Conservation (phyloP, 2,888 invertebrate genomes). For the Leptopilina syphax region DNA sequence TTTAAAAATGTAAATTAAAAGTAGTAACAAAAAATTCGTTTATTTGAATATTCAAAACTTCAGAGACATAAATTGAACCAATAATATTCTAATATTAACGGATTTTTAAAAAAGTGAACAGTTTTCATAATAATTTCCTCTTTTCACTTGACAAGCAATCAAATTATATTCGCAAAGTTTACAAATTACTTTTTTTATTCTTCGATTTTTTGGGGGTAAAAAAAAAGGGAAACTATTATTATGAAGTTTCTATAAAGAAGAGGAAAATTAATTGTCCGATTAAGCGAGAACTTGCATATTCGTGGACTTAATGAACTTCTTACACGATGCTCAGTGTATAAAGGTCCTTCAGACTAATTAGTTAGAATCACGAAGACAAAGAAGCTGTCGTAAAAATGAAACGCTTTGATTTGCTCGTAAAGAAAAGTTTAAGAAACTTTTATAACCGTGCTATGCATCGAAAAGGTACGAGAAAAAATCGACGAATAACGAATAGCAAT, state of each 20-base stretch:
- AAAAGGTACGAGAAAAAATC: constrained; percentile 13
- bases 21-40: too few species aligned
- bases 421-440: constrained; percentile 8
- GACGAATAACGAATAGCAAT: constrained; percentile 20
- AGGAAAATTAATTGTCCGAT: constrained; percentile 49
- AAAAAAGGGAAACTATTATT: constrained; percentile 40
- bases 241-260: constrained; percentile 38
- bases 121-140: too few species aligned
- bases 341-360: constrained; percentile 43
- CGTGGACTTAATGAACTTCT: constrained; percentile 49
- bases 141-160: too few species aligned
- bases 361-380: constrained; percentile 12
- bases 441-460: not conserved
- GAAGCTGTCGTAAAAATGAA: constrained; percentile 7
- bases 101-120: too few species aligned
- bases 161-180: too few species aligned
- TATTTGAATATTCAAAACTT: too few species aligned
- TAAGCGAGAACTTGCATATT: constrained; percentile 41
- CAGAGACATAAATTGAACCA: too few species aligned
- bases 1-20: too few species aligned
- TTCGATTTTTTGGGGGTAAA: too few species aligned
- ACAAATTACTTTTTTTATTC: too few species aligned
- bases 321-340: constrained; percentile 25
- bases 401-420: not conserved
- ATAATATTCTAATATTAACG: too few species aligned